Base-by-base conservation (phyloP, 2,113 vertebrate species). In the Dromas ardeola region DNA sequence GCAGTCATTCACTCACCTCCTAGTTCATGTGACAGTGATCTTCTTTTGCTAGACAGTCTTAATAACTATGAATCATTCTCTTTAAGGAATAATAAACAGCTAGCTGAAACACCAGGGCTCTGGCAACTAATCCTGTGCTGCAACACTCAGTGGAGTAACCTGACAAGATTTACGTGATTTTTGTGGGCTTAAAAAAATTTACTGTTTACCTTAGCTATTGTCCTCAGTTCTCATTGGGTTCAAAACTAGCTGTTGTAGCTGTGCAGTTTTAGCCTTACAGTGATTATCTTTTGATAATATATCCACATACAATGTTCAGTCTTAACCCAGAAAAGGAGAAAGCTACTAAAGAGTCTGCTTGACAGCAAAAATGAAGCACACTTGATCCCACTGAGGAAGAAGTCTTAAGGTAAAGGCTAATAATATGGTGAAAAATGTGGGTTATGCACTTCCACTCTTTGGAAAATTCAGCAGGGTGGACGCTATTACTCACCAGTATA, bases 381-480 rank as follows among this genome's bases (percentile, higher is more conserved):
- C 23, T 86, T 67, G 55, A 59, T 93, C 76, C 36, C 22, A 14
- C 30, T 50, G 59, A 53, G 43, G 77, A 93, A 88, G 65, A 85
- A 72, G 34, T 58, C 2, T 2, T n/a, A 63, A 72, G 38, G 65
- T 89, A 70, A 86, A 93, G 80, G 34, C 43, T 88, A 88, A 65
- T 88, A 88, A 56, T 40, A 27, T 2, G 7, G 29, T 29, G 52
- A 92, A 89, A 94, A 91, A 81, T 88, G 34, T 13, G 38, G 36
- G 45, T 86, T 95, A 42, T 63, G 47, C 12, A n/a, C 52, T 76
- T 90, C 45, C 21, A 59, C n/a, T 76, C 4, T 59, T 70, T 76
- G 94, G 91, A 91, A 97, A 93, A 89, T 73, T 79, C 69, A 81
- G 23, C 67, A 55, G 77, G 53, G 11, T 71, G 70, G 91, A 87